Evolutionary conservation across 2,113 vertebrate genomes (phyloP).

Genomic region (Aramus guarauna): DNA sequence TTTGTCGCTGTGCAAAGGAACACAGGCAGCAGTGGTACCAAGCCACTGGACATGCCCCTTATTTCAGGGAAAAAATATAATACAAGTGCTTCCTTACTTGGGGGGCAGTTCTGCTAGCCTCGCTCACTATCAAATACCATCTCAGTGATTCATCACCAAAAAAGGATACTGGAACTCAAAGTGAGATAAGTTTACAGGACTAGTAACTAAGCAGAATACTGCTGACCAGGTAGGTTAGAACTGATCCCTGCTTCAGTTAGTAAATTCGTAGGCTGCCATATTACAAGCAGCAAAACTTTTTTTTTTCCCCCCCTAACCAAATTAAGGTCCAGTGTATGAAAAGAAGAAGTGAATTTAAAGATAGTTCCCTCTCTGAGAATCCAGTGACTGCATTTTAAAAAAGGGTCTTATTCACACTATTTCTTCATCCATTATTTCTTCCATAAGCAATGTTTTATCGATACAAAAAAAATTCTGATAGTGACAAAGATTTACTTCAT

Average conservation of each 20-base stretch:
- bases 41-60: neutral
- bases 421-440: neutral
- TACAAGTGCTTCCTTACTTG: neutral
- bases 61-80: neutral
- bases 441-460: neutral
- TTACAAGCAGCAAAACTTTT: neutral
- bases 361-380: neutral
- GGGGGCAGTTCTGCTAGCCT: neutral
- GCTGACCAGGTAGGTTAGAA: neutral
- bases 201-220: neutral
- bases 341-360: neutral
- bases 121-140: neutral
- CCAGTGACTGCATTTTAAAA: neutral
- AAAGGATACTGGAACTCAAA: neutral
- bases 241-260: neutral
- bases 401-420: neutral
- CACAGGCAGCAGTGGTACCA: neutral
- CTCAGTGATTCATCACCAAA: neutral
- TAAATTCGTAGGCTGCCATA: neutral
- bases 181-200: neutral
- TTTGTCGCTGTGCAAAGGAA: neutral
- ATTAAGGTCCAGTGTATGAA: neutral
- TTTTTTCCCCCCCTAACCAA: neutral
- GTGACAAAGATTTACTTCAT: neutral
- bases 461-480: neutral